Percentiles rank a stretch among this genome's conserved stretches.
These are phyloP conservation scores for Malurus elegans DNA, from an alignment of 2,113 vertebrate species.

Conservation along the genomic window DNA sequence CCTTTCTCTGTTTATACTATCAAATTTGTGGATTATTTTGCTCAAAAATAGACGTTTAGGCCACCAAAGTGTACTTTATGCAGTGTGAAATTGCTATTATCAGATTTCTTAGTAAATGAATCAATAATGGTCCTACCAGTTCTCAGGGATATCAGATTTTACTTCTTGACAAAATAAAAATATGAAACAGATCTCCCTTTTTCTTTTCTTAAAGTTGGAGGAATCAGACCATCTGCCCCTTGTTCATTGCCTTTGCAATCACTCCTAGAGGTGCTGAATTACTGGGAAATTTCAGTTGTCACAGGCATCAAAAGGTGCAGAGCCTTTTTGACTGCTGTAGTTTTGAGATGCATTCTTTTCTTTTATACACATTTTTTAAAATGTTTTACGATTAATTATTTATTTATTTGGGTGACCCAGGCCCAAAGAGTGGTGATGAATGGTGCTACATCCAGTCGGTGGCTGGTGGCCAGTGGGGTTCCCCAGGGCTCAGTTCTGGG, in stretches of 20 bases:
- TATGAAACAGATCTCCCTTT: not conserved
- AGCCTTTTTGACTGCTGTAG: not conserved
- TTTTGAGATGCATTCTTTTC: not conserved
- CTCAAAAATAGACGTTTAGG: not conserved
- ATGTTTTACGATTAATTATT: not conserved
- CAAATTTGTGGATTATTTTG: not conserved
- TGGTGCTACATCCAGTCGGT: no score
- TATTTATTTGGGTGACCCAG: not conserved
- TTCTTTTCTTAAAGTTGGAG: not conserved
- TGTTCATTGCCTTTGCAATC: not conserved
- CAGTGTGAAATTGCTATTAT: not conserved
- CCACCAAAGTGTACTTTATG: not conserved
- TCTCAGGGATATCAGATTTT: not conserved
- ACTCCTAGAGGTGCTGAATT: not conserved
- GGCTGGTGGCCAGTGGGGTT: not conserved
- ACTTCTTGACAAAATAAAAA: not conserved
- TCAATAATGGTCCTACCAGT: not conserved
- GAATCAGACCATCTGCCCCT: not conserved
- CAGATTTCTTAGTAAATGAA: not conserved
- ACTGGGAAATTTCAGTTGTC: not conserved
- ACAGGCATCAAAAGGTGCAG: not conserved
- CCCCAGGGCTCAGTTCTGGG: not conserved
- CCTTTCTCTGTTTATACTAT: not conserved
- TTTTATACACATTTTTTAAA: not conserved
- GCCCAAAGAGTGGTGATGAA: not conserved